Evolutionary conservation across 2,888 invertebrate genomes (phyloP).

Genomic region (Drosophila ezoana): DNA sequence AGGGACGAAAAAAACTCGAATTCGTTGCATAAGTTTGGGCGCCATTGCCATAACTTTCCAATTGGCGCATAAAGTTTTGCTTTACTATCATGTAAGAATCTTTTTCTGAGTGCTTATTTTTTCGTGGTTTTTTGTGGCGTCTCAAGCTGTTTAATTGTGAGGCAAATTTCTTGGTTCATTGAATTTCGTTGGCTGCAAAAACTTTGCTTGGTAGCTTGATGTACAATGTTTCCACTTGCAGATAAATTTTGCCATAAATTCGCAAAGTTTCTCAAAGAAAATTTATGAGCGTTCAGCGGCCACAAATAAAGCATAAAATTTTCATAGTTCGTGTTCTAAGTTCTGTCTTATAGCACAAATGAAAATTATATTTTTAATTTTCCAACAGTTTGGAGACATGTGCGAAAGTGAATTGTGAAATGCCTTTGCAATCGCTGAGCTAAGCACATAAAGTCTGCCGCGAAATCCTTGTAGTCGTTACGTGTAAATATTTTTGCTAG

Average conservation of each 20-base stretch:
- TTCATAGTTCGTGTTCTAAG: neutral
- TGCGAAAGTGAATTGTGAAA: constrained; percentile 35
- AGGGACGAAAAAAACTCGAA: constrained; percentile 22
- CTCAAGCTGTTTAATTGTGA: constrained; percentile 75
- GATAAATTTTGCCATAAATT: constrained; percentile 31
- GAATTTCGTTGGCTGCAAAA: constrained; percentile 51
- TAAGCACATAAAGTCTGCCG: constrained; percentile 32
- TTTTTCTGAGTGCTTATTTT: constrained; percentile 10
- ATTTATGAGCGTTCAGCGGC: neutral
- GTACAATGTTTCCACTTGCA: constrained; percentile 33
- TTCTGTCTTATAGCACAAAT: constrained; percentile 13
- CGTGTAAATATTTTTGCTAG: constrained; percentile 74
- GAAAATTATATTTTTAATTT: constrained; percentile 2
- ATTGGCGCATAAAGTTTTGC: constrained; percentile 65
- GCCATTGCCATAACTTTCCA: constrained; percentile 64
- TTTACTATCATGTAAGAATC: constrained; percentile 62
- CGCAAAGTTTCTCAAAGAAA: constrained; percentile 13
- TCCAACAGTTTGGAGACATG: neutral
- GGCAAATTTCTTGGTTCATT: constrained; percentile 70
- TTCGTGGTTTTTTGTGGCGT: constrained; percentile 16
- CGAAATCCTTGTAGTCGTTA: constrained; percentile 38
- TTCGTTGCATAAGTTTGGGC: constrained; percentile 67
- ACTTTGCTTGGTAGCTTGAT: constrained; percentile 41
- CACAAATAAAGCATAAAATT: neutral
- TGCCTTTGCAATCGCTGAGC: constrained; percentile 22